Base-by-base conservation (phyloP, 2,888 invertebrate species). In the Sialis lutaria region DNA sequence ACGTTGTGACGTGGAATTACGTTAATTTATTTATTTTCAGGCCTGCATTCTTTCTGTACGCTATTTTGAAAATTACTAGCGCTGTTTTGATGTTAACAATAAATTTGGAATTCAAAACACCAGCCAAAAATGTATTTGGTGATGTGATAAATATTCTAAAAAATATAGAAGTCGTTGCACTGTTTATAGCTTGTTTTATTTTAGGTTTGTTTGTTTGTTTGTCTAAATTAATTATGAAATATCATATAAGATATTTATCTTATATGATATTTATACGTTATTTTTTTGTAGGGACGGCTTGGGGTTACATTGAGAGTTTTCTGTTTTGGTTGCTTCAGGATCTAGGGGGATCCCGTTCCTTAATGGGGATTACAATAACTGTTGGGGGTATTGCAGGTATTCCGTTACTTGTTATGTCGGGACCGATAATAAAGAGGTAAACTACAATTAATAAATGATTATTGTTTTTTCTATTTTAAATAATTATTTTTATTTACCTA, bases 241-340 rank as follows among this genome's bases (percentile, higher is more conserved):
- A n/a, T n/a, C n/a, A n/a, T n/a, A n/a, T n/a, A n/a, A n/a, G n/a
- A n/a, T n/a, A n/a, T n/a, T n/a, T n/a, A n/a, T n/a, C n/a, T n/a
- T n/a, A n/a, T n/a, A n/a, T n/a, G n/a, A n/a, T n/a, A 33, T 9
- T 32, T 30, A 1, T 48, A 34, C 33, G n/a, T 13, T 35, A 22
- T 39, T n/a, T 44, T 31, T 42, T 44, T 41, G 10, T 63, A 84
- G 84, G 84, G 33, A 79, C 78, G 22, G 80, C 81, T n/a, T 85
- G 83, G 83, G 85, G 85, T 35, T 84, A 81, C 64, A 77, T 86
- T 54, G 85, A 86, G 63, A 84, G 82, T 54, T 86, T 84, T 66
- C 68, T 85, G 32, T 85, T 85, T 64, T 84, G 84, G 82, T 67
- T 84, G 50, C 71, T 85, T 33, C 81, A 86, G 61, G 83, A 84